These are phyloP conservation scores for Clostera curtula DNA, from an alignment of 2,888 invertebrate genomes.

Conservation along the genomic window DNA sequence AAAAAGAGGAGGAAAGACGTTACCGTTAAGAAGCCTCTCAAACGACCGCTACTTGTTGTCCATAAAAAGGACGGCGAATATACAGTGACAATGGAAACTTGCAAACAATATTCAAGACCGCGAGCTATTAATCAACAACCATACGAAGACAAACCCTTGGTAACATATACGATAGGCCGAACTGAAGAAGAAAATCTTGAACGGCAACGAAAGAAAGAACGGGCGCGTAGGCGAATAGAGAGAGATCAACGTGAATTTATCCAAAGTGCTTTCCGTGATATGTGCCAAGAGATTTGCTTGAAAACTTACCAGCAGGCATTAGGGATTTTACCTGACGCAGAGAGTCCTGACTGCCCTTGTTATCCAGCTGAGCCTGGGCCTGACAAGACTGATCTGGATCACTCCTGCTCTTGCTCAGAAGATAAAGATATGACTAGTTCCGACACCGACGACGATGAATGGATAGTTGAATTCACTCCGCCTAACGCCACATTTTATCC, in stretches of 20 bases:
- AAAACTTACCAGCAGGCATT: conserved; percentile 65
- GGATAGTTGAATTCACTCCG: conserved; percentile 67
- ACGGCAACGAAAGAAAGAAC: conserved; percentile 48
- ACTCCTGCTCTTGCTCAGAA: conserved; percentile 61
- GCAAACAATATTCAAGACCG: conserved; percentile 47
- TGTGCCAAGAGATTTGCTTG: conserved; percentile 61
- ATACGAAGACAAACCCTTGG: conserved; percentile 56
- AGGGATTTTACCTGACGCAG: conserved; percentile 48
- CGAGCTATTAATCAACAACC: conserved; percentile 54
- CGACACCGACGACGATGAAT: conserved; percentile 62
- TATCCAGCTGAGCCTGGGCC: conserved; percentile 42
- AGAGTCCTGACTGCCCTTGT: conserved; percentile 51
- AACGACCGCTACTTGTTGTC: conserved; percentile 53
- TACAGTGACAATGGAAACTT: conserved; percentile 61
- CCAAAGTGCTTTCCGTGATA: conserved; percentile 54
- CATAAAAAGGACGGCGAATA: conserved; percentile 62
- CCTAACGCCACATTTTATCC: conserved; percentile 54
- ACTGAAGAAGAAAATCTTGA: conserved; percentile 59
- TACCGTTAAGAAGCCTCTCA: conserved; percentile 39
- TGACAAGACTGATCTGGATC: conserved; percentile 35
- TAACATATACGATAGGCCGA: conserved; percentile 58
- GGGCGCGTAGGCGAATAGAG: conserved; percentile 49
- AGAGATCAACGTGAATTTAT: conserved; percentile 55
- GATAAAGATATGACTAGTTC: conserved; percentile 37
- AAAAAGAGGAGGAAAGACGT: conserved; percentile 49